Conservation (phyloP, 1,140 invertebrate genomes). For the Palaemon carinicauda region DNA sequence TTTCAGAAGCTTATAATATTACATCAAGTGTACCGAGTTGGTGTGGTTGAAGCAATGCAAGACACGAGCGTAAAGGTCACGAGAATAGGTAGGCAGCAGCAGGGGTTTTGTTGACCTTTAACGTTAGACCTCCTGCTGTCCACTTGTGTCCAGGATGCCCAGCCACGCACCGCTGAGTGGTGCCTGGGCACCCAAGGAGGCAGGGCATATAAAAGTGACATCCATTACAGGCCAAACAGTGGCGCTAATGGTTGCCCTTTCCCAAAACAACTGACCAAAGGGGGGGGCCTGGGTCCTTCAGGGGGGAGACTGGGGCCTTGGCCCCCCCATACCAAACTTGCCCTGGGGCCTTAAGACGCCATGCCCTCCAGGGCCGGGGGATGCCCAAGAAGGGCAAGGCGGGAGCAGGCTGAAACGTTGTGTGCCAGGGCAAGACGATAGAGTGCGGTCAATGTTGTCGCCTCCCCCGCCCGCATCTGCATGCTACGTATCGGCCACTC, state of each 20-base stretch:
- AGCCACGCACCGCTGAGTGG: slow-evolving; percentile 38
- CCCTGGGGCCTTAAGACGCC: slow-evolving; percentile 34
- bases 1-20: slow-evolving; percentile 44
- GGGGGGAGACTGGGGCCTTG: slow-evolving; percentile 56
- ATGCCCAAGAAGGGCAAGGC: slow-evolving; percentile 48
- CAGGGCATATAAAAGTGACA: slow-evolving; percentile 30
- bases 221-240: background rate
- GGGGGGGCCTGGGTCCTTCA: slow-evolving; percentile 52
- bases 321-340: slow-evolving; percentile 47
- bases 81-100: slow-evolving; percentile 30
- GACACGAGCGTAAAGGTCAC: slow-evolving; percentile 25
- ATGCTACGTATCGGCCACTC: slow-evolving; percentile 50
- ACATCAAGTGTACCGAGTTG: slow-evolving; percentile 45
- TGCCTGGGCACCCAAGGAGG: slow-evolving; percentile 39
- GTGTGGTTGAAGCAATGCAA: slow-evolving; percentile 53
- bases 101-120: slow-evolving; percentile 54
- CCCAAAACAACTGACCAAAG: slow-evolving; percentile 38
- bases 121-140: slow-evolving; percentile 37
- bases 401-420: slow-evolving; percentile 34
- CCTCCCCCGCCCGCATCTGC: slow-evolving; percentile 41
- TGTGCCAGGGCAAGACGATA: slow-evolving; percentile 27
- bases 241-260: slow-evolving; percentile 12
- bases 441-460: slow-evolving; percentile 13
- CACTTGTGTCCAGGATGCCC: slow-evolving; percentile 21
- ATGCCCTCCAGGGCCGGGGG: slow-evolving; percentile 54